Evolutionary conservation across 2,888 invertebrate genomes (phyloP), one percentile per base, ranked within the genome.

Genomic region (Achlya flavicornis): DNA sequence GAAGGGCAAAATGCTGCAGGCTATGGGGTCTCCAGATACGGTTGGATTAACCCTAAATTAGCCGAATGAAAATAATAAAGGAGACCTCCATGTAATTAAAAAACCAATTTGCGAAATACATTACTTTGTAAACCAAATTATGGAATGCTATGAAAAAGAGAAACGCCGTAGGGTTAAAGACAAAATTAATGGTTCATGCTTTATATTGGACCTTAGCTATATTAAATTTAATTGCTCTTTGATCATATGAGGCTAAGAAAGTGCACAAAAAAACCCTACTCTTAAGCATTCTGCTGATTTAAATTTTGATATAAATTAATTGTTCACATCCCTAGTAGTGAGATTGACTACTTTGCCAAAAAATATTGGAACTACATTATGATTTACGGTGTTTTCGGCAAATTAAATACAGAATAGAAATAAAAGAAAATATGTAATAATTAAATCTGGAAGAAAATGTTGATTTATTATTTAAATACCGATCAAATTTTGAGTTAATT

Each of bases 1-100:
- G 53, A 77, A 78, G 80, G 80, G 79, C 79, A 81, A 79, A 77
- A 66, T 71, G 83, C 83, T 77, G 64, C 66, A 69, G 80, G 84
- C 82, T 67, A 74, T 66, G 68, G 68, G 69, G 72, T 67, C 69
- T 66, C 61, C 66, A 80, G 78, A 81, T 77, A 79, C 74, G 74
- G 72, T 74, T 69, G 78, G 80, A 80, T 81, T 80, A 84, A 80
- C 78, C 78, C 79, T 80, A 83, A 86, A 85, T 85, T 83, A 84
- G 83, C 81, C 74, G 79, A 81, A 81, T 80, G 85, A 84, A 82
- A 83, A 81, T 81, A 78, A 78, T 76, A 83, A 80, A 83, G 80
- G 76, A 78, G 79, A 81, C 75, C 78, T 72, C 72, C 78, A 77
- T 78, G 81, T 88, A 89, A 89, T 89, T 89, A 89, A 89, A 89